These are phyloP conservation scores for Poeciliopsis paucimaculata DNA, from an alignment of 2,797 vertebrate genomes.

Conservation along the genomic window DNA sequence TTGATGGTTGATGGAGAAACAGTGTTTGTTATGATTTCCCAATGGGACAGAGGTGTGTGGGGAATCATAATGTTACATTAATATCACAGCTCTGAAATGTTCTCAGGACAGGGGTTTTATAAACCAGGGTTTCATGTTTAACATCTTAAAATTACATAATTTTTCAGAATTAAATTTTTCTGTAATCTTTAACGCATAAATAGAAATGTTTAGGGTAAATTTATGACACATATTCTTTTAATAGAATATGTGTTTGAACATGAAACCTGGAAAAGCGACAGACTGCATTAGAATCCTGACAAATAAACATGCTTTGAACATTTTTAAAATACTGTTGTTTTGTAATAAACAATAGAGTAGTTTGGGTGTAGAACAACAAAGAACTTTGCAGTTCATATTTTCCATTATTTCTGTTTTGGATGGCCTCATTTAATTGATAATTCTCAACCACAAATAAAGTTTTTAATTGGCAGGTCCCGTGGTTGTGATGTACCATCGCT, in stretches of 20 bases:
- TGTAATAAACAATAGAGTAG: not conserved
- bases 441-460: slow-evolving; percentile 47
- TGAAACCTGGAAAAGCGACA: not conserved
- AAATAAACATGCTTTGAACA: not conserved
- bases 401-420: slow-evolving; percentile 13
- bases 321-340: not conserved
- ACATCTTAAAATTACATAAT: not conserved
- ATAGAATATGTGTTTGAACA: not conserved
- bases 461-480: slow-evolving; percentile 58
- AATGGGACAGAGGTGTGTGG: slow-evolving; percentile 4
- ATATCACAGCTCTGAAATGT: not conserved
- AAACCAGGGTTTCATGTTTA: not conserved
- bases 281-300: not conserved
- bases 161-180: not conserved
- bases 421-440: slow-evolving; percentile 34
- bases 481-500: slow-evolving; percentile 44
- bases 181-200: not conserved
- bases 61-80: not conserved
- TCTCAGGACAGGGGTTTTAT: not conserved
- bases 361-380: not conserved
- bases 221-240: not conserved
- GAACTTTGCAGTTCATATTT: not conserved
- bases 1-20: slow-evolving; percentile 40
- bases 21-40: slow-evolving; percentile 32
- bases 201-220: not conserved